Evolutionary conservation across 2,113 vertebrate genomes (phyloP).

Genomic region (Paedocypris sp.): DNA sequence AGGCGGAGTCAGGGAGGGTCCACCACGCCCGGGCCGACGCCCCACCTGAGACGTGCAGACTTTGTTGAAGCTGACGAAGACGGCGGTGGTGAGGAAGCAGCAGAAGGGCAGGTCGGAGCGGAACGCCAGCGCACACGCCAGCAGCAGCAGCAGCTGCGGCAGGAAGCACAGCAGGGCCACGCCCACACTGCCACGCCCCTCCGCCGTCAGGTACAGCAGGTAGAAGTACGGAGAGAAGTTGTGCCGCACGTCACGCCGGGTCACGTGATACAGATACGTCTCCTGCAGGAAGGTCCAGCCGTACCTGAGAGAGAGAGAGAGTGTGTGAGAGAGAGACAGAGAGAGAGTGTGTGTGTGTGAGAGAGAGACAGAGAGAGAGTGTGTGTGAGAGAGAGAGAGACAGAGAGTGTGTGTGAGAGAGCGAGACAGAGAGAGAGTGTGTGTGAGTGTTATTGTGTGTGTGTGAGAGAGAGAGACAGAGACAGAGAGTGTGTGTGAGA

Average conservation of each 20-base stretch:
- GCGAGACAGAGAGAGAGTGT: background rate
- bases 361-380: constrained; percentile 37
- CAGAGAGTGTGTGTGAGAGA: constrained; percentile 13
- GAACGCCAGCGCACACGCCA: constrained; percentile 63
- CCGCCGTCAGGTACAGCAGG: constrained; percentile 84
- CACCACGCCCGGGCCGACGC: background rate
- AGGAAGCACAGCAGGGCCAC: constrained; percentile 76
- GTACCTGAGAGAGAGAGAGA: constrained; percentile 50
- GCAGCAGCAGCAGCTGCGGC: constrained; percentile 73
- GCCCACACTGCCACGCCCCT: constrained; percentile 67
- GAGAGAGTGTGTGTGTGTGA: background rate
- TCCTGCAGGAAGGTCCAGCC: constrained; percentile 85
- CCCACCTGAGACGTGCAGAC: constrained; percentile 88
- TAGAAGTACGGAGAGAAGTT: constrained; percentile 98
- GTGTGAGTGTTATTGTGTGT: background rate
- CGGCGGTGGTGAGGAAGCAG: constrained; percentile 80
- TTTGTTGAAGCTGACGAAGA: constrained; percentile 96
- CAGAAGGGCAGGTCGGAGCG: constrained; percentile 75
- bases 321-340: no score
- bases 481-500: no score
- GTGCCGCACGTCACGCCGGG: constrained; percentile 81
- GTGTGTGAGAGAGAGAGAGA: background rate
- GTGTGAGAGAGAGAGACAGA: constrained; percentile 41
- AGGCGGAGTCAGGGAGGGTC: no score
- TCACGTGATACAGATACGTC: constrained; percentile 87